Evolutionary conservation across 2,888 invertebrate species (phyloP), one percentile per base, ranked within the genome.

Genomic region (Andrena chrysosceles): DNA sequence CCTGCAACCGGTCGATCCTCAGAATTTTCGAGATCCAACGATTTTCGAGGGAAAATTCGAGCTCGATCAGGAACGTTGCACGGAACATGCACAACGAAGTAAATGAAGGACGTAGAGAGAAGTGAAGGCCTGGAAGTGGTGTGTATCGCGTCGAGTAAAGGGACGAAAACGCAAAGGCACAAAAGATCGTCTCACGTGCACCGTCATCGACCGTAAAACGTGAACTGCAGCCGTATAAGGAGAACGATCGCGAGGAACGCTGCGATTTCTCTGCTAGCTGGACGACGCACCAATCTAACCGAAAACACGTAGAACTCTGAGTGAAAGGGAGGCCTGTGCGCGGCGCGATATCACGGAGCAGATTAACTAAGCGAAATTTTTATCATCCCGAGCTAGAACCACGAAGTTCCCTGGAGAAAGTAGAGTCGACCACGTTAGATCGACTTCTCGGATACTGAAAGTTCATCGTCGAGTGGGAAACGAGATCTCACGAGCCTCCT

Each of bases 81-180:
- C 29, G 67, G 16, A n/a, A 48, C 70, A 74, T 64, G 75, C 77
- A 74, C 77, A 77, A 77, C 56, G 74, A 74, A 59, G 29, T 31
- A 56, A 56, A 56, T 4, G 10, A 3, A 42, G 42, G 16, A 42
- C 42, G 42, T 16, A 16, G 1, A 42, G 16, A 4, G 42, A 16
- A 42, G 42, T 16, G 42, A 16, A 42, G 42, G 42, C 42, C 42
- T 42, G 42, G 42, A 42, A 42, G 42, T 16, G 16, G 16, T 42
- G 42, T 16, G 42, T 42, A 5, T 42, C 42, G 42, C 13, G 42
- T 42, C 42, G 13, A 42, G 16, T 4, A 16, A 42, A 42, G 42
- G 42, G 5, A 16, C 13, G 42, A 42, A 1, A 42, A 16, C 42
- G 42, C 42, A 42, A 42, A 42, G 42, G 42, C 42, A 42, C 42